Percentiles rank a stretch among this genome's conserved stretches.
These are phyloP conservation scores for Sebastes cheni DNA, from an alignment of 2,797 vertebrate species.

Conservation along the genomic window DNA sequence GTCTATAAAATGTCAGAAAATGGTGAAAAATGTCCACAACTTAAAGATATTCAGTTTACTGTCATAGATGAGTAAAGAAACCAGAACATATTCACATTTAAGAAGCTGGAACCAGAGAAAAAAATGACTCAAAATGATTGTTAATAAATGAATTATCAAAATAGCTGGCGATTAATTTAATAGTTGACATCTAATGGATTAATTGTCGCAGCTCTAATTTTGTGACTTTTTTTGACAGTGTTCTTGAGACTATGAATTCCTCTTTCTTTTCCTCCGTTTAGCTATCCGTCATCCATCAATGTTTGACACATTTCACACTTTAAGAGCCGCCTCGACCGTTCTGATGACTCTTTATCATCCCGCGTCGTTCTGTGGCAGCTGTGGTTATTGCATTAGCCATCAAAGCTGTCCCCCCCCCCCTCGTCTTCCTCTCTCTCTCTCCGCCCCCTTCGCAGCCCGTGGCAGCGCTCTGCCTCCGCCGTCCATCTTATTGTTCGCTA, in stretches of 20 bases:
- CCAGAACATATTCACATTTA: too few relatives aligned
- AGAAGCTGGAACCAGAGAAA: too few relatives aligned
- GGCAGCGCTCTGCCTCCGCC: conserved; percentile 1
- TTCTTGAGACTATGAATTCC: not conserved
- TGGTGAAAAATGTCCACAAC: too few relatives aligned
- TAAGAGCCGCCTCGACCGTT: not conserved
- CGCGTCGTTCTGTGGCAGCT: conserved; percentile 14
- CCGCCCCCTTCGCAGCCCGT: not conserved
- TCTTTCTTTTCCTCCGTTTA: not conserved
- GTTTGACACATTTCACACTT: not conserved
- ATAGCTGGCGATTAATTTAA: too few relatives aligned
- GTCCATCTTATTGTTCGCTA: conserved; percentile 51
- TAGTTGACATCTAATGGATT: accelerated
- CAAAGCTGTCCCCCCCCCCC: not conserved
- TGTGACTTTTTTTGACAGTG: not conserved
- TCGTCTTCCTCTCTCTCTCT: not conserved
- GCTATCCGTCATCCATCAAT: conserved; percentile 2
- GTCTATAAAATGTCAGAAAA: not conserved
- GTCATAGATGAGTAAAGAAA: too few relatives aligned
- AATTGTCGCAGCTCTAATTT: too few relatives aligned
- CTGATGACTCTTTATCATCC: conserved; percentile 32
- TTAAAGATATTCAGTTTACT: too few relatives aligned
- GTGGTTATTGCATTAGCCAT: conserved; percentile 50
- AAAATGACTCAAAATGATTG: too few relatives aligned
- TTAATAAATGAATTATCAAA: too few relatives aligned